Conservation (phyloP, 2,113 vertebrate genomes). For the Brachypodius melanocephalos region DNA sequence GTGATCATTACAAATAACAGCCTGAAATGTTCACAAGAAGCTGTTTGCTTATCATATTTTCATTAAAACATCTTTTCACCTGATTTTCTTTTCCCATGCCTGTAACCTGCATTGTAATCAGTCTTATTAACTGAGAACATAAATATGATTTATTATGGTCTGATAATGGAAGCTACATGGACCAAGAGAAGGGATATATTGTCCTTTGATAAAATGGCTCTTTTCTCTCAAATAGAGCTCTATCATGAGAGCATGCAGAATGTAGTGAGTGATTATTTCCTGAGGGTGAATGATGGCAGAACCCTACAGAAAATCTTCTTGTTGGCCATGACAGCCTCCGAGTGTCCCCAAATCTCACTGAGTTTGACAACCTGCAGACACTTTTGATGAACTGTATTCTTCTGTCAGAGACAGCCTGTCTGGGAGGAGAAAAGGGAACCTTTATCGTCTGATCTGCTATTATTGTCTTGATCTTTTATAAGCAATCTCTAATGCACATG, state of each 20-base stretch:
- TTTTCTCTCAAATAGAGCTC: slow-evolving; percentile 81
- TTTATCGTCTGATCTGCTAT: slow-evolving; percentile 83
- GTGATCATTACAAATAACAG: slow-evolving; percentile 80
- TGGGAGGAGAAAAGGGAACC: slow-evolving; percentile 83
- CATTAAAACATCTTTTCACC: slow-evolving; percentile 83
- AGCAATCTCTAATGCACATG: slow-evolving; percentile 83
- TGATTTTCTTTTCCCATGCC: slow-evolving; percentile 77
- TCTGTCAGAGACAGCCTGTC: slow-evolving; percentile 86
- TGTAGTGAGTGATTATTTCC: slow-evolving; percentile 88
- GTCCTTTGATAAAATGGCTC: slow-evolving; percentile 82
- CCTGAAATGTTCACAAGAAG: slow-evolving; percentile 77
- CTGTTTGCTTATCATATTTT: slow-evolving; percentile 84
- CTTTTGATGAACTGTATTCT: slow-evolving; percentile 88
- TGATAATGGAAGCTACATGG: slow-evolving; percentile 86
- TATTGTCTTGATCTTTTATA: slow-evolving; percentile 87
- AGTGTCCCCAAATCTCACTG: slow-evolving; percentile 80
- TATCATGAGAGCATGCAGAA: slow-evolving; percentile 79
- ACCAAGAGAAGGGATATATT: slow-evolving; percentile 89
- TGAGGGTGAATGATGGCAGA: slow-evolving; percentile 89
- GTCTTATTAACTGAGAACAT: slow-evolving; percentile 85
- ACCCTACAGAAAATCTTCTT: slow-evolving; percentile 89
- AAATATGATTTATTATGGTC: slow-evolving; percentile 86
- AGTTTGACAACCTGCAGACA: slow-evolving; percentile 97
- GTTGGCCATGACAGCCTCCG: slow-evolving; percentile 85
- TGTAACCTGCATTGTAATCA: slow-evolving; percentile 80